Evolutionary conservation across 2,888 invertebrate genomes (phyloP).

Genomic region (Brachypalpus laphriformis): DNA sequence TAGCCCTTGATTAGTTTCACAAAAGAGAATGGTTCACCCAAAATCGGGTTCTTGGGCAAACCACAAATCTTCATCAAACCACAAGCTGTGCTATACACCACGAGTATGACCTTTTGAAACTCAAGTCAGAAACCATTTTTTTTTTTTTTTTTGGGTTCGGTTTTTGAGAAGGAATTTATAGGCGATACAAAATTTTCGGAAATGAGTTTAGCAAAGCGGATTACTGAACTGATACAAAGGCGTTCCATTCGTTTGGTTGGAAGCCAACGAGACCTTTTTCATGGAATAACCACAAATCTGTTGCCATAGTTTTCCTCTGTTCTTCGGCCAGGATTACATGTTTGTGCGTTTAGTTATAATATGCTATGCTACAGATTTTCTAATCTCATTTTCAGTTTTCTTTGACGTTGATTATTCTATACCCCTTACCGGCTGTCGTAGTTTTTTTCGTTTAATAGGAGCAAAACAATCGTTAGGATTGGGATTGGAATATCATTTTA

Average conservation of each 20-base stretch:
- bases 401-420: conserved; percentile 53
- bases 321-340: background rate
- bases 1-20: conserved; percentile 16
- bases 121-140: conserved; percentile 9
- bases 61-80: conserved; percentile 52
- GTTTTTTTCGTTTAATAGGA: background rate
- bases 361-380: conserved; percentile 46
- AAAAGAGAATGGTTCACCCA: conserved; percentile 17
- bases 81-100: background rate
- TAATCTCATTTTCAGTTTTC: conserved; percentile 66
- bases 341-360: conserved; percentile 30
- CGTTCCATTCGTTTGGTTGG: conserved; percentile 27
- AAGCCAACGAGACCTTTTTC: conserved; percentile 40
- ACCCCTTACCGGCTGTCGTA: background rate
- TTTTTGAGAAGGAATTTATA: conserved; percentile 30
- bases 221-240: conserved; percentile 56
- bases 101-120: background rate
- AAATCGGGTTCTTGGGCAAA: conserved; percentile 26
- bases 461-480: conserved; percentile 50
- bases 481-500: conserved; percentile 59
- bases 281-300: conserved; percentile 57
- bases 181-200: conserved; percentile 42
- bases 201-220: conserved; percentile 58
- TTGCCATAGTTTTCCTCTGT: conserved; percentile 30
- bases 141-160: background rate